These are phyloP conservation scores for Aricia agestis DNA, from an alignment of 1,140 invertebrate species.

Conservation along the genomic window DNA sequence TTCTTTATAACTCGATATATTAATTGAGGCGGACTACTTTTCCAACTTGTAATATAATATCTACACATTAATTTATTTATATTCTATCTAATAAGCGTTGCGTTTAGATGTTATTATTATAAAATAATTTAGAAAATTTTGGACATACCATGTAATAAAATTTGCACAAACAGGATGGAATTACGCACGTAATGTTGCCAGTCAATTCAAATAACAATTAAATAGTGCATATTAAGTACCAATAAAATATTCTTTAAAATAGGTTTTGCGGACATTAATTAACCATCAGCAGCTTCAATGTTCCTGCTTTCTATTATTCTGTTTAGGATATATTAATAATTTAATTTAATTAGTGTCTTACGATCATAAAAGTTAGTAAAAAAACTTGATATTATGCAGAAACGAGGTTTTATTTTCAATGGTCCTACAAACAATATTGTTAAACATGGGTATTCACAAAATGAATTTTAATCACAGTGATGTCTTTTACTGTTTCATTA, in stretches of 20 bases:
- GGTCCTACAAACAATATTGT: background rate
- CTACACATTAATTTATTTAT: slow-evolving; percentile 7
- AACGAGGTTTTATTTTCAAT: background rate
- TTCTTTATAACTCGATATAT: background rate
- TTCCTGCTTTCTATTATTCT: too few relatives aligned
- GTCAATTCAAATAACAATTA: too few relatives aligned
- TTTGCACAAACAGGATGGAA: background rate
- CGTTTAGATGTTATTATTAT: background rate
- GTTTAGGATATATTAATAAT: too few relatives aligned
- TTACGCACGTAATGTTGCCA: background rate
- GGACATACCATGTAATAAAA: background rate
- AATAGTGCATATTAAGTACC: too few relatives aligned
- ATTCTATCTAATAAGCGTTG: slow-evolving; percentile 1
- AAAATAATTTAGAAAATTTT: background rate
- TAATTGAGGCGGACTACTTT: slow-evolving; percentile 5
- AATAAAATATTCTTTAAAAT: too few relatives aligned
- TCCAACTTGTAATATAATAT: background rate
- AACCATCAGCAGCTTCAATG: too few relatives aligned
- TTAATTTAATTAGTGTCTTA: too few relatives aligned
- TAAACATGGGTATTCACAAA: background rate
- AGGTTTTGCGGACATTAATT: too few relatives aligned
- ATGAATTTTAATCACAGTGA: background rate
- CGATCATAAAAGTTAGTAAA: background rate
- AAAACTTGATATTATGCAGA: background rate
- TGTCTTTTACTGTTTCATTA: too few relatives aligned